Evolutionary conservation across 2,113 vertebrate genomes (phyloP).

Genomic region (Cyprinodon brontotheroides): DNA sequence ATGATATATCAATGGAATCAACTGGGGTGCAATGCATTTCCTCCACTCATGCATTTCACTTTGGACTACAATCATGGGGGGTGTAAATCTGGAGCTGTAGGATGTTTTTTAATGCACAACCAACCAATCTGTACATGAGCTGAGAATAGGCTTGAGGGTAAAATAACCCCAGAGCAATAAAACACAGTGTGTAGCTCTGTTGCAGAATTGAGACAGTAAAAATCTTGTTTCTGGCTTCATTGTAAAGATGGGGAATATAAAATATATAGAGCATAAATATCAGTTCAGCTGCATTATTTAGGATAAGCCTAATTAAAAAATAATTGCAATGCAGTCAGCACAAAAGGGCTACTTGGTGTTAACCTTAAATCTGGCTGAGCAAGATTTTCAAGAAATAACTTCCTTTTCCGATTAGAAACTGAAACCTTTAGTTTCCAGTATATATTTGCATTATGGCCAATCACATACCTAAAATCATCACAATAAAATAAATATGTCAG

Average conservation of each 20-base stretch:
- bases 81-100: slow-evolving; percentile 18
- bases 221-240: neutral
- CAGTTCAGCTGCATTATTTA: neutral
- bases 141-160: slow-evolving; percentile 14
- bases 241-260: too few relatives aligned
- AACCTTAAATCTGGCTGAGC: neutral
- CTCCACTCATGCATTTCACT: slow-evolving; percentile 32
- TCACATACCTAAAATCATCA: too few relatives aligned
- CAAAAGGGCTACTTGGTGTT: too few relatives aligned
- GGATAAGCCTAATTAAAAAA: neutral
- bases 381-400: neutral
- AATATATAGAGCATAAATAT: neutral
- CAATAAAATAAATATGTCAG: too few relatives aligned
- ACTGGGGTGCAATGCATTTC: neutral
- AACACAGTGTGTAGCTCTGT: neutral
- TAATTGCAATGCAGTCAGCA: neutral
- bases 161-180: slow-evolving; percentile 4
- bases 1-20: slow-evolving; percentile 2
- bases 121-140: slow-evolving; percentile 7
- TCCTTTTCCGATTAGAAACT: too few relatives aligned
- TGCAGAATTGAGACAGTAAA: neutral
- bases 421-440: too few relatives aligned
- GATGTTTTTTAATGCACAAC: neutral
- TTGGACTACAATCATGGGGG: slow-evolving; percentile 14
- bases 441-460: too few relatives aligned